phyloP scores from a whole-genome alignment of 35 echinoderm and acorn worm species.

The Apostichopus japonicus region DNA sequence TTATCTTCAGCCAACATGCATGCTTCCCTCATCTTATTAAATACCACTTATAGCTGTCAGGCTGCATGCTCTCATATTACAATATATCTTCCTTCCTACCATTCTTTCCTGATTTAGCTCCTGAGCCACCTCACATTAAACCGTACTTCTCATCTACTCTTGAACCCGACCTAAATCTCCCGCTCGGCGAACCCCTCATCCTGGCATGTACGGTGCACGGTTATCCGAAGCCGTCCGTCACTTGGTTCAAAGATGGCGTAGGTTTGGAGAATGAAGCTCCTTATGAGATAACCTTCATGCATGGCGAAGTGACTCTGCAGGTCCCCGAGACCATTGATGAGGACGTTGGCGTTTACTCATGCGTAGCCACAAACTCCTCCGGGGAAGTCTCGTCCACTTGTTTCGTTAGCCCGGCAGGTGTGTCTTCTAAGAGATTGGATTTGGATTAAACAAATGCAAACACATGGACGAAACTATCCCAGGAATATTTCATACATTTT shows the following conservation, averaged over 20 bases:
- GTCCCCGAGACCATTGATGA: not conserved
- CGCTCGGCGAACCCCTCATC: constrained; percentile 2
- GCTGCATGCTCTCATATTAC: constrained; percentile 17
- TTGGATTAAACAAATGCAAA: not conserved
- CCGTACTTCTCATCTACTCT: constrained; percentile 38
- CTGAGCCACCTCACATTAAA: constrained; percentile 45
- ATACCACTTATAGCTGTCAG: not conserved
- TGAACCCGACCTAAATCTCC: constrained; percentile 22
- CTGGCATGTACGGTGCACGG: constrained; percentile 29
- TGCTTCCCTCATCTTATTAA: not conserved
- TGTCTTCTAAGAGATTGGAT: constrained; percentile 5
- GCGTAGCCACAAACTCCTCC: constrained; percentile 5
- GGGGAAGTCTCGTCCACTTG: constrained; percentile 22
- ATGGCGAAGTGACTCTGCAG: constrained; percentile 6
- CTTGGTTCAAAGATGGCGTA: constrained; percentile 38
- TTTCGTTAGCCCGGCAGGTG: constrained; percentile 34
- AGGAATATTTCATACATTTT: no score
- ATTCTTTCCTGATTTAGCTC: constrained; percentile 44
- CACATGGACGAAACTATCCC: no score
- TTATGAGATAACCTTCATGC: constrained; percentile 3
- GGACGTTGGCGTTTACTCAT: constrained; percentile 45
- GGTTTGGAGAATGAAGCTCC: constrained; percentile 6
- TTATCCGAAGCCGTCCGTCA: constrained; percentile 17
- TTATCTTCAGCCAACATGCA: not conserved
- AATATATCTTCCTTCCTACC: constrained; percentile 22